Percentiles rank a stretch among this genome's conserved stretches.
phyloP scores from a whole-genome alignment of 2,888 invertebrate species.

The Heliconius ethilla region DNA sequence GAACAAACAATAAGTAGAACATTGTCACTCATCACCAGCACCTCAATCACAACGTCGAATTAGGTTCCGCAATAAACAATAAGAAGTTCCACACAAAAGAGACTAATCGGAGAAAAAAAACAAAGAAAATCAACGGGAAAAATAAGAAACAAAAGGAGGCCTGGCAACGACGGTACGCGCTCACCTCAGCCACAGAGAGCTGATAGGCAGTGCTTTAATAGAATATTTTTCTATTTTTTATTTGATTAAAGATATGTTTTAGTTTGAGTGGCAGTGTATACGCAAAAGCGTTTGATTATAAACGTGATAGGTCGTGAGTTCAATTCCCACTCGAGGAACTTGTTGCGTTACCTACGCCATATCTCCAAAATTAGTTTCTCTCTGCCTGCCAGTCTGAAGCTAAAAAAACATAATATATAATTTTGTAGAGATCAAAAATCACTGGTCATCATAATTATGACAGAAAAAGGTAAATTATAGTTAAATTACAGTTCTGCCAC shows the following conservation, averaged over 20 bases:
- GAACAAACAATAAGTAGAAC: constrained; percentile 34
- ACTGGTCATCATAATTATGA: too few relatives aligned
- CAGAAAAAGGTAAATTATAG: too few relatives aligned
- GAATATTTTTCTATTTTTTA: constrained; percentile 17
- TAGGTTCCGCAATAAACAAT: constrained; percentile 50
- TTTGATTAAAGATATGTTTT: not conserved
- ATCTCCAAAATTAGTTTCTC: not conserved
- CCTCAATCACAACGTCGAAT: constrained; percentile 48
- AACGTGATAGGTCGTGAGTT: too few relatives aligned
- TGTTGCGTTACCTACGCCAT: not conserved
- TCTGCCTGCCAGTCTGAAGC: not conserved
- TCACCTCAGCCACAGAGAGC: constrained; percentile 40
- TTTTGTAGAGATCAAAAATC: too few relatives aligned
- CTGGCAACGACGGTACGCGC: constrained; percentile 45
- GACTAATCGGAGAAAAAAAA: constrained; percentile 50
- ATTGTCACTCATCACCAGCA: constrained; percentile 36
- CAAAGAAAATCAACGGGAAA: constrained; percentile 50
- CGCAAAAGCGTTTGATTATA: not conserved
- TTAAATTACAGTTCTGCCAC: too few relatives aligned
- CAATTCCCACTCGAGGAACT: not conserved
- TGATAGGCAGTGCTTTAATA: constrained; percentile 38
- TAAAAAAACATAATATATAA: not conserved
- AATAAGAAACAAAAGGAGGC: constrained; percentile 47
- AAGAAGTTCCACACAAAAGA: constrained; percentile 48
- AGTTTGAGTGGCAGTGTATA: not conserved